These are phyloP conservation scores for Alca torda DNA, from an alignment of 2,797 vertebrate genomes.

Conservation along the genomic window DNA sequence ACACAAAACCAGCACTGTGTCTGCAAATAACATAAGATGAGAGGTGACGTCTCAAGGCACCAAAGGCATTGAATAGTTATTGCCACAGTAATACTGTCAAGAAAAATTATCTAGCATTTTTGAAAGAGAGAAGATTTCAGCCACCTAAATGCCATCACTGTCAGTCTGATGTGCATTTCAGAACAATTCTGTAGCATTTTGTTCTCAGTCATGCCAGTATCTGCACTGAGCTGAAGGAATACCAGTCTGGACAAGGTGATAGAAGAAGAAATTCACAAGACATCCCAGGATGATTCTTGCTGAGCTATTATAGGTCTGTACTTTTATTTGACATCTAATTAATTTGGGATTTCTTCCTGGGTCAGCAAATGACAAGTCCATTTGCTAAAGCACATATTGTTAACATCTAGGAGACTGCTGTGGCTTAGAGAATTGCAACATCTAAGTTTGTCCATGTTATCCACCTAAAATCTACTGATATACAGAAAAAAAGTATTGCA, in stretches of 20 bases:
- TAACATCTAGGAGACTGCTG: neutral
- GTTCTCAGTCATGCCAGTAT: neutral
- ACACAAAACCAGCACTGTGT: neutral
- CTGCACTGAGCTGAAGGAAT: neutral
- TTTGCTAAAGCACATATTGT: neutral
- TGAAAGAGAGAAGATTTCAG: neutral
- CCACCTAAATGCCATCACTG: conserved; percentile 38
- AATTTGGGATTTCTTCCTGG: neutral
- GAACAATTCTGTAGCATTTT: conserved; percentile 22
- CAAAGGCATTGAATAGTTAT: neutral
- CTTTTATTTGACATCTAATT: neutral
- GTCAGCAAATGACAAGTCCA: neutral
- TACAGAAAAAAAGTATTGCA: neutral
- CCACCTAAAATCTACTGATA: neutral
- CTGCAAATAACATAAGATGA: conserved; percentile 28
- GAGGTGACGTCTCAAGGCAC: neutral
- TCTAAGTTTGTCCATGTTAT: neutral
- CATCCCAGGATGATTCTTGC: neutral
- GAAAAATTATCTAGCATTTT: neutral
- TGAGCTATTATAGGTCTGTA: neutral
- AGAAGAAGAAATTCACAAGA: neutral
- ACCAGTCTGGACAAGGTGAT: neutral
- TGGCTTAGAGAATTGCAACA: neutral
- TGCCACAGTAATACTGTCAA: conserved; percentile 23
- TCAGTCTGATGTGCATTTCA: conserved; percentile 50